Percentiles rank a stretch among this genome's conserved stretches.
These are phyloP conservation scores for Sogatella furcifera DNA, from an alignment of 1,140 invertebrate genomes.

Conservation along the genomic window DNA sequence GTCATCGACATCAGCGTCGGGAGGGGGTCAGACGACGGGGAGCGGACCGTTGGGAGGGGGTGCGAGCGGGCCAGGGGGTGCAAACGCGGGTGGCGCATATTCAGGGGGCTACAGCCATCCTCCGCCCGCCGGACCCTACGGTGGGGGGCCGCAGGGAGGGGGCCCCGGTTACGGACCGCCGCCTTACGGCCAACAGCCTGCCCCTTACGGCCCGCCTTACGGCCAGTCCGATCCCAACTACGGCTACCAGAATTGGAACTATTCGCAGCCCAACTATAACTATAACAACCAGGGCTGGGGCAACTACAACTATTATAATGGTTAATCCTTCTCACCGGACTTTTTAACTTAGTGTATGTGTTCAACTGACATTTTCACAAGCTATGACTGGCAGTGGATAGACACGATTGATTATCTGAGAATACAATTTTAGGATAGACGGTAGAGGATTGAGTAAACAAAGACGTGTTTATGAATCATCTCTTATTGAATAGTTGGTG, in stretches of 20 bases:
- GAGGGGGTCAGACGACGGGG: neutral
- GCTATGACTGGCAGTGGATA: too few species aligned
- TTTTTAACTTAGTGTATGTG: neutral
- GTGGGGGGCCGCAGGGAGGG: slow-evolving; percentile 33
- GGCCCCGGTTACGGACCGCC: slow-evolving; percentile 36
- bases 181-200: slow-evolving; percentile 39
- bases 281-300: slow-evolving; percentile 54
- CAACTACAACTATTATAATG: slow-evolving; percentile 41
- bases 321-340: neutral
- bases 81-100: neutral
- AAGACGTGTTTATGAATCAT: too few species aligned
- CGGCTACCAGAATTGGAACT: slow-evolving; percentile 54
- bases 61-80: neutral
- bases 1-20: neutral
- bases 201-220: slow-evolving; percentile 23
- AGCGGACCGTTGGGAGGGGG: neutral
- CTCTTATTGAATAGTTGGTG: too few species aligned
- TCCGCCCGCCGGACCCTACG: slow-evolving; percentile 27
- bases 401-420: too few species aligned
- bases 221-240: slow-evolving; percentile 48
- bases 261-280: slow-evolving; percentile 48
- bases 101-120: slow-evolving; percentile 3
- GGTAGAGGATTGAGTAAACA: too few species aligned
- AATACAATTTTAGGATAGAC: too few species aligned
- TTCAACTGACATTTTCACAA: neutral